These are phyloP conservation scores for Caenorhabditis afra DNA, from an alignment of 2,888 invertebrate species.

Conservation along the genomic window DNA sequence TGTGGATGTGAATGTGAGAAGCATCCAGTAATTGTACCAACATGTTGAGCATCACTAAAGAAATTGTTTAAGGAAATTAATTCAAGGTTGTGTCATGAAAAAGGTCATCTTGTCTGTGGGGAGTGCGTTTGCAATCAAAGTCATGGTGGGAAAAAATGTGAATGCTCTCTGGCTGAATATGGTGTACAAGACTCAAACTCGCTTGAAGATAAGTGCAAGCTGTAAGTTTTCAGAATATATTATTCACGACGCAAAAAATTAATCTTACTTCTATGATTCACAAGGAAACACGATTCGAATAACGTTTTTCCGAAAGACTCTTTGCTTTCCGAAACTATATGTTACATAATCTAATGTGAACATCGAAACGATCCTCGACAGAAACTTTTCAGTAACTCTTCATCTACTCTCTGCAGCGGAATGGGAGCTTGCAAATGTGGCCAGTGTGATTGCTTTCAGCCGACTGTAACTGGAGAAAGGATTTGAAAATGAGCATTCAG, in stretches of 20 bases:
- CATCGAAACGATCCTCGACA: too few species aligned
- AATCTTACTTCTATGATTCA: too few species aligned
- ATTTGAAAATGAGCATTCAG: constrained; percentile 6
- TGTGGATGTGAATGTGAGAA: constrained; percentile 80
- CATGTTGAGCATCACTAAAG: not conserved
- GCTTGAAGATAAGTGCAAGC: constrained; percentile 71
- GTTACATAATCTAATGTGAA: too few species aligned
- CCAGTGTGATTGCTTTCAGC: constrained; percentile 69
- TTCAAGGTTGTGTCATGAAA: constrained; percentile 70
- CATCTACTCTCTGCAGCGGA: constrained; percentile 68
- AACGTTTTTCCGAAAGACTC: too few species aligned
- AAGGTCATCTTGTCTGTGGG: constrained; percentile 77
- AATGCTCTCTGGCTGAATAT: constrained; percentile 72
- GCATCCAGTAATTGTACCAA: constrained; percentile 52
- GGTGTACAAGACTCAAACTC: constrained; percentile 54
- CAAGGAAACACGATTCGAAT: too few species aligned
- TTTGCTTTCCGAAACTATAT: too few species aligned
- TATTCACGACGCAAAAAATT: not conserved
- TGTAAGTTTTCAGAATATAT: constrained; percentile 58
- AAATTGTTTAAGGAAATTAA: constrained; percentile 70
- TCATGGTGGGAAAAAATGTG: constrained; percentile 70
- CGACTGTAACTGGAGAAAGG: constrained; percentile 43
- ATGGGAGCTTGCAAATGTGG: constrained; percentile 77
- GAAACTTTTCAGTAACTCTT: constrained; percentile 54
- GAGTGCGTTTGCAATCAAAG: constrained; percentile 70